These are phyloP conservation scores for Apamea sordens DNA, from an alignment of 2,888 invertebrate species.

Conservation along the genomic window DNA sequence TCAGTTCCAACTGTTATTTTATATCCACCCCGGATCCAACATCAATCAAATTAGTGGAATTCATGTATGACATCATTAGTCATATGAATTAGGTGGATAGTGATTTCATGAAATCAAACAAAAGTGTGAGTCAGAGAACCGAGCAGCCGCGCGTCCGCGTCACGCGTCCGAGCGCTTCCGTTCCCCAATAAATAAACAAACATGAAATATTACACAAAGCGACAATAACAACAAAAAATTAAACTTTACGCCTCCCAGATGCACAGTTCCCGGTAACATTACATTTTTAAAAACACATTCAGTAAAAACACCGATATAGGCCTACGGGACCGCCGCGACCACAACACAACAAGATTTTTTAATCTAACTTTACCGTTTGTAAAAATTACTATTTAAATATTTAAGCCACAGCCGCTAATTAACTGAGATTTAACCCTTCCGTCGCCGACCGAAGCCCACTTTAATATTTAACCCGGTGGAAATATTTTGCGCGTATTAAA, in stretches of 20 bases:
- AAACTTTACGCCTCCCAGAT: slow-evolving; percentile 86
- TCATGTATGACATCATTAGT: slow-evolving; percentile 65
- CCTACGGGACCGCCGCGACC: slow-evolving; percentile 82
- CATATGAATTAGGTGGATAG: slow-evolving; percentile 59
- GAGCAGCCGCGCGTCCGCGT: slow-evolving; percentile 56
- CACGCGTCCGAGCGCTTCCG: slow-evolving; percentile 75
- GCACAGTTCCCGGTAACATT: slow-evolving; percentile 83
- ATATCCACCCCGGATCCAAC: background rate
- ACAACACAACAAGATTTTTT: slow-evolving; percentile 87
- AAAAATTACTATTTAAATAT: slow-evolving; percentile 91
- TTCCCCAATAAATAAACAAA: slow-evolving; percentile 81
- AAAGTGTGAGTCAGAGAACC: slow-evolving; percentile 75
- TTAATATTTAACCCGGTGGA: slow-evolving; percentile 88
- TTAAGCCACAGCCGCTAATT: slow-evolving; percentile 87
- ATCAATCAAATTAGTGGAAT: slow-evolving; percentile 42
- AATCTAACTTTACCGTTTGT: slow-evolving; percentile 90
- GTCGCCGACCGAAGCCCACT: slow-evolving; percentile 87
- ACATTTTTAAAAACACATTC: slow-evolving; percentile 89
- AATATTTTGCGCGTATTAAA: slow-evolving; percentile 90
- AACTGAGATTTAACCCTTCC: slow-evolving; percentile 90
- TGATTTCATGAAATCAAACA: slow-evolving; percentile 81
- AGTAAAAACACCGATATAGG: slow-evolving; percentile 83
- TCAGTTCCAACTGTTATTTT: background rate
- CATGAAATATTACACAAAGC: slow-evolving; percentile 86
- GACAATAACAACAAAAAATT: slow-evolving; percentile 85